phyloP scores from a whole-genome alignment of 2,797 vertebrate genomes.

The Menidia menidia region DNA sequence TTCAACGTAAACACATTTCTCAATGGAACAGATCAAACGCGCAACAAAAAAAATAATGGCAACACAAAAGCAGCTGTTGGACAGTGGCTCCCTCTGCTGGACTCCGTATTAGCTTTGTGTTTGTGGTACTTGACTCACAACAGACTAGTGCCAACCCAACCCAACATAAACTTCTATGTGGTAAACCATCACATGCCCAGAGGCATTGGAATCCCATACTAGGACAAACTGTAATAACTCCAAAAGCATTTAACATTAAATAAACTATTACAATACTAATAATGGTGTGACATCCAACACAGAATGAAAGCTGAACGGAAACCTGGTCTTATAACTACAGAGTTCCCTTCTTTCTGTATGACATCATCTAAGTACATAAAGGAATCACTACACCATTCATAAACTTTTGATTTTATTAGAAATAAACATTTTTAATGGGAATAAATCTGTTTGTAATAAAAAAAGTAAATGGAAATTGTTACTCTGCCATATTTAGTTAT shows the following conservation, averaged over 20 bases:
- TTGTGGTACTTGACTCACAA: not conserved
- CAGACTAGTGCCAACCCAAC: not conserved
- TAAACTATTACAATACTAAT: not conserved
- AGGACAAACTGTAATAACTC: not conserved
- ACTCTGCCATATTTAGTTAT: not conserved
- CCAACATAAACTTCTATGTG: too few species aligned
- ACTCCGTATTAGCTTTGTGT: not conserved
- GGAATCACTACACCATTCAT: too few species aligned
- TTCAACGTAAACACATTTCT: too few species aligned
- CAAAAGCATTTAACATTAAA: not conserved
- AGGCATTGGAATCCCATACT: not conserved
- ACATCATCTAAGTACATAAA: too few species aligned
- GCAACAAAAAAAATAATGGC: too few species aligned
- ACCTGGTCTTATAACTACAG: too few species aligned
- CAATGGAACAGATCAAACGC: too few species aligned
- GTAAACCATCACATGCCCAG: too few species aligned
- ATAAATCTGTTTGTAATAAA: slow-evolving; percentile 12
- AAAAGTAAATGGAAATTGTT: slow-evolving; percentile 21
- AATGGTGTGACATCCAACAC: not conserved
- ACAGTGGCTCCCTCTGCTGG: slow-evolving; percentile 16
- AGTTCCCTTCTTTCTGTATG: too few species aligned
- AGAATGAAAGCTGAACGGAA: too few species aligned
- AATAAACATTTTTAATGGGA: not conserved
- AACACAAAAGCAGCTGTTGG: too few species aligned
- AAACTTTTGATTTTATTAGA: slow-evolving; percentile 34